Conservation (phyloP, 2,888 invertebrate genomes). For the Apodemia zela region DNA sequence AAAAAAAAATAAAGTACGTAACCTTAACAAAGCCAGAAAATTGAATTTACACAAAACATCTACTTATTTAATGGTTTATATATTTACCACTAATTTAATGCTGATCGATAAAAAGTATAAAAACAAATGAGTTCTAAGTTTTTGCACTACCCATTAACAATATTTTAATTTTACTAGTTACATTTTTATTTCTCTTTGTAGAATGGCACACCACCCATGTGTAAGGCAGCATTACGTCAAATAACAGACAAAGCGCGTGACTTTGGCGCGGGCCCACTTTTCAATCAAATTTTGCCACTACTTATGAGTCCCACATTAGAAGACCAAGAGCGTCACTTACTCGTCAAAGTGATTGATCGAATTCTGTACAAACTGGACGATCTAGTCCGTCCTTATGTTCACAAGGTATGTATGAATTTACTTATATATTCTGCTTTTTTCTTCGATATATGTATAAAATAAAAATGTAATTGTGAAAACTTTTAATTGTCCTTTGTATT, state of each 20-base stretch:
- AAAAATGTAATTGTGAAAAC: too few species aligned
- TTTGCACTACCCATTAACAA: neutral
- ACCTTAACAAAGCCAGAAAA: too few species aligned
- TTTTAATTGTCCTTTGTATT: too few species aligned
- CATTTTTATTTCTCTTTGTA: constrained; percentile 35
- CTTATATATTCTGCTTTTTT: too few species aligned
- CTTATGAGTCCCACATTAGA: constrained; percentile 99
- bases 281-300: constrained; percentile 98
- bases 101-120: neutral
- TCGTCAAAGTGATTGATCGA: constrained; percentile 99
- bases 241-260: constrained; percentile 99
- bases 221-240: constrained; percentile 97
- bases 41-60: too few species aligned
- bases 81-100: neutral
- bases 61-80: too few species aligned
- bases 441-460: too few species aligned
- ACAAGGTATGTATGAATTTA: constrained; percentile 84
- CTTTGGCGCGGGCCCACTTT: constrained; percentile 98
- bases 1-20: too few species aligned
- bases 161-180: neutral
- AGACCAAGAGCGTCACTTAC: constrained; percentile 98
- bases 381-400: constrained; percentile 98
- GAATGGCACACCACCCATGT: constrained; percentile 99
- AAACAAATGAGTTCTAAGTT: too few species aligned
- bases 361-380: constrained; percentile 99